A percentile compares a stretch with the other conserved stretches of the same genome.
Evolutionary conservation across 2,113 vertebrate species (phyloP).

Genomic region (Ceratotherium simum): DNA sequence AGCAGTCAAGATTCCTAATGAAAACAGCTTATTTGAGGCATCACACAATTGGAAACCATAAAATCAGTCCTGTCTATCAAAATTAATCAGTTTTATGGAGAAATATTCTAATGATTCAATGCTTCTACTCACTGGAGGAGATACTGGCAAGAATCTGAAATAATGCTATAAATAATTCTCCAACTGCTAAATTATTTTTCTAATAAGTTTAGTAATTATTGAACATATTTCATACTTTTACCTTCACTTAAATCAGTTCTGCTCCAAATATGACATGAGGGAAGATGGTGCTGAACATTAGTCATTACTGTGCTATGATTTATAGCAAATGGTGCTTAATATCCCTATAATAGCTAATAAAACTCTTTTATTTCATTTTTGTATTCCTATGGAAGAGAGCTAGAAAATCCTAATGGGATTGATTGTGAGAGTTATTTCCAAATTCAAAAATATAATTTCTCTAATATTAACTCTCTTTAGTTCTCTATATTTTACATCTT

Average conservation of each 20-base stretch:
- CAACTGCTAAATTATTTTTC: slow-evolving; percentile 71
- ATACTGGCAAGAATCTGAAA: slow-evolving; percentile 49
- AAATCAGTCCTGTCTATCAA: slow-evolving; percentile 66
- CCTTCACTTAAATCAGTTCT: slow-evolving; percentile 67
- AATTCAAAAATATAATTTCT: slow-evolving; percentile 47
- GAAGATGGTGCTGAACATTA: slow-evolving; percentile 58
- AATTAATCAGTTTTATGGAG: slow-evolving; percentile 63
- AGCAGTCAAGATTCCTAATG: slow-evolving; percentile 14
- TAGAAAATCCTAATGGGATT: slow-evolving; percentile 42
- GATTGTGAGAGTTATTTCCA: neutral
- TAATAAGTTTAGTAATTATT: slow-evolving; percentile 76
- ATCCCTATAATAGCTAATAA: slow-evolving; percentile 64
- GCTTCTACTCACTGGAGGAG: neutral
- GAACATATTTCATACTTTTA: slow-evolving; percentile 62
- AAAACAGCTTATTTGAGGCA: slow-evolving; percentile 48
- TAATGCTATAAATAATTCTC: slow-evolving; percentile 68
- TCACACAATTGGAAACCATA: slow-evolving; percentile 63
- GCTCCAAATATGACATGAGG: slow-evolving; percentile 63
- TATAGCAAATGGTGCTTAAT: slow-evolving; percentile 63
- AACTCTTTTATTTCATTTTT: slow-evolving; percentile 65
- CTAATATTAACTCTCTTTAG: slow-evolving; percentile 12
- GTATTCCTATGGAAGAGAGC: slow-evolving; percentile 27
- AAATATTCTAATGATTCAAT: slow-evolving; percentile 40
- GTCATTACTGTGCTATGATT: slow-evolving; percentile 65
- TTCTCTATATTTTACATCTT: slow-evolving; percentile 39